Percentiles rank a stretch among this genome's conserved stretches.
These are phyloP conservation scores for Drosophila mayaguana DNA, from an alignment of 2,888 invertebrate species.

Conservation along the genomic window DNA sequence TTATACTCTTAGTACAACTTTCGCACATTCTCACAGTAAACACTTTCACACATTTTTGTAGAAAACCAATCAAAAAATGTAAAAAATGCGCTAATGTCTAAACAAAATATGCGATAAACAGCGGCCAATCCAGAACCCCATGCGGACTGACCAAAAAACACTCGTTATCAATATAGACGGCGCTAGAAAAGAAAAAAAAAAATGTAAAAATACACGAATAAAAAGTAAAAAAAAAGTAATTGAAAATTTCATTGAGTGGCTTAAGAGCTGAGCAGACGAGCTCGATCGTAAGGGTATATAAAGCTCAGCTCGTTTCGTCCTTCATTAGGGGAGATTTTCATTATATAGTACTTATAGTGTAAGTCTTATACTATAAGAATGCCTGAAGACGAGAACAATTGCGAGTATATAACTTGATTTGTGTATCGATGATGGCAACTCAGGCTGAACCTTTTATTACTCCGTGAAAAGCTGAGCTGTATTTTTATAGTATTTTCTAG, in stretches of 20 bases:
- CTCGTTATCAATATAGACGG: slow-evolving; percentile 44
- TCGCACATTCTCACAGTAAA: slow-evolving; percentile 29
- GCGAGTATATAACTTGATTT: no score
- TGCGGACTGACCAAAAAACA: slow-evolving; percentile 28
- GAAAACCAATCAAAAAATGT: slow-evolving; percentile 50
- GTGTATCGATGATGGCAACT: no score
- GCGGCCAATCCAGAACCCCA: slow-evolving; percentile 7
- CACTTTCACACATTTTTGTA: slow-evolving; percentile 38
- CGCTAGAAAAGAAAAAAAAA: slow-evolving; percentile 43
- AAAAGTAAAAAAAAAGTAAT: slow-evolving; percentile 19
- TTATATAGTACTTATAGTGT: no score
- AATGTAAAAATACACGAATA: slow-evolving; percentile 22
- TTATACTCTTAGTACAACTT: slow-evolving; percentile 13
- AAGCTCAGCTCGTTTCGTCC: background rate
- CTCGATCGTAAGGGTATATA: background rate
- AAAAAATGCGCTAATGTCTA: slow-evolving; percentile 67
- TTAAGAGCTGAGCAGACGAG: background rate
- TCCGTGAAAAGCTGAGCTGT: no score
- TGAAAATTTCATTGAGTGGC: background rate
- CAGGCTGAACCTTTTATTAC: no score
- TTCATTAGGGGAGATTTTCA: no score
- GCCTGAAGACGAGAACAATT: no score
- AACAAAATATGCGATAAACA: slow-evolving; percentile 33
- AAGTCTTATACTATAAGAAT: no score
- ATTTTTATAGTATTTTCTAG: no score